Base-by-base conservation (phyloP, 2,113 vertebrate genomes). In the Dolichotis patagonum region DNA sequence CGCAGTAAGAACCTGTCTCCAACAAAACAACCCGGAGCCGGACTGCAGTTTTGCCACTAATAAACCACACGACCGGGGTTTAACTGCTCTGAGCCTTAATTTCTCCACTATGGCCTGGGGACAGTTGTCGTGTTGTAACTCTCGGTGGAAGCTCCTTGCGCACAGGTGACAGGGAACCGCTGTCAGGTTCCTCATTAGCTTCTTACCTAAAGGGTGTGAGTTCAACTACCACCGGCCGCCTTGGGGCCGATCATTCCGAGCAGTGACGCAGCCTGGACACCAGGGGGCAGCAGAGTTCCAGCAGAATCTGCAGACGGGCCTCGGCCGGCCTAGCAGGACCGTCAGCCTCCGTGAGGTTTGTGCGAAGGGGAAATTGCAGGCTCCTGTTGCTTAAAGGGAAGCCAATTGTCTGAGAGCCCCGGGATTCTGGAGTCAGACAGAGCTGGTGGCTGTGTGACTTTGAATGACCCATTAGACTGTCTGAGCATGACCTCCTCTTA, bases 281-380 rank as follows among this genome's bases (percentile, higher is more conserved):
- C 28, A 97, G 97, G 95, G 96, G 96, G 95, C 90, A 97, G 96
- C 96, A 97, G 96, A 97, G 88, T 81, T 52, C 94, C 95, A 90
- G 97, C 56, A 75, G 93, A 91, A 30, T 24, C 60, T 0, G 20
- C 22, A 4, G 1, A 0, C 22, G 1, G 5, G 0, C 82, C 13
- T 12, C 60, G 7, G 56, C 24, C 2, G 12, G 0, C 32, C 63
- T 16, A 8, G 20, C 43, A 38, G 20, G n/a, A n/a, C n/a, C n/a
- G n/a, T n/a, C n/a, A n/a, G n/a, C 49, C 1, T 80, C 46, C 7
- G 41, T 67, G 32, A 17, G 95, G 43, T 69, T 85, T 81, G 85
- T 43, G 75, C 16, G 0, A 41, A 43, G 56, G 35, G 78, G 63
- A 91, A 90, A 60, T 52, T 41, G 22, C 75, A 85, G 78, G 67